Evolutionary conservation across 2,888 invertebrate species (phyloP).

Genomic region (Erannis defoliaria): DNA sequence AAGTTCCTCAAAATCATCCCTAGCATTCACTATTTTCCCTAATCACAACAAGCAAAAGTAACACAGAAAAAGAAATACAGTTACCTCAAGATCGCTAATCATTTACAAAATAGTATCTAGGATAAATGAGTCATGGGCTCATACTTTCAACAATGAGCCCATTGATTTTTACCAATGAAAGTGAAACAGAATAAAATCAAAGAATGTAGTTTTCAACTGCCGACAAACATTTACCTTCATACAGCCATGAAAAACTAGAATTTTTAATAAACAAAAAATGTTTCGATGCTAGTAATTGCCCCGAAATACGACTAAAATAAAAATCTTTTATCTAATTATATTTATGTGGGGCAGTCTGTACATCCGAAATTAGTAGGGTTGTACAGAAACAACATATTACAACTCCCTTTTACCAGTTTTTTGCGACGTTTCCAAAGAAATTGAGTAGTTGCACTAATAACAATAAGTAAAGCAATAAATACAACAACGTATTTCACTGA

Average conservation of each 20-base stretch:
- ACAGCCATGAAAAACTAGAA: background rate
- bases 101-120: slow-evolving; percentile 12
- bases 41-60: too few relatives aligned
- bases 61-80: background rate
- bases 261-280: slow-evolving; percentile 26
- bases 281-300: slow-evolving; percentile 6
- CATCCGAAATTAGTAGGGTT: slow-evolving; percentile 17
- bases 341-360: background rate
- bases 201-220: background rate
- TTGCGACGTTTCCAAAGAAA: slow-evolving; percentile 13
- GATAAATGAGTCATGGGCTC: slow-evolving; percentile 20
- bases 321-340: background rate
- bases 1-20: too few relatives aligned
- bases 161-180: background rate
- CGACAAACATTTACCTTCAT: background rate
- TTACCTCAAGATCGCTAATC: slow-evolving; percentile 7
- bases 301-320: slow-evolving; percentile 21
- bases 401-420: slow-evolving; percentile 51
- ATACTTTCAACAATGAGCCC: too few relatives aligned
- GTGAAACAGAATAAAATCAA: background rate
- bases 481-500: slow-evolving; percentile 8
- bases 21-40: too few relatives aligned
- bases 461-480: background rate
- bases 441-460: background rate
- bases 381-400: slow-evolving; percentile 48